Evolutionary conservation across 2,113 vertebrate genomes (phyloP).

Genomic region (Plectropomus leopardus): DNA sequence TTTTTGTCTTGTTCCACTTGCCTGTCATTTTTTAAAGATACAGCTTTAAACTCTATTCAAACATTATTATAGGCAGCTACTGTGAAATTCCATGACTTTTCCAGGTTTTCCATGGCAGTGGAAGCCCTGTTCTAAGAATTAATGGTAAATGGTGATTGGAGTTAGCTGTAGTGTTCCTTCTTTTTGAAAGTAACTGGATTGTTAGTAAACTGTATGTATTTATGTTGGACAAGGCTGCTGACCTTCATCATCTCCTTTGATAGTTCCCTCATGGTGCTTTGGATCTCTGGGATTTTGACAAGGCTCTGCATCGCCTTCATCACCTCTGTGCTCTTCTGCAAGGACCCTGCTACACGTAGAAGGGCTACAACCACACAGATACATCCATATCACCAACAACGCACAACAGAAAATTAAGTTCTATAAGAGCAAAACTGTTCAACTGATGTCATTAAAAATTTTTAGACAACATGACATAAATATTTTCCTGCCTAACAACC

Average conservation of each 20-base stretch:
- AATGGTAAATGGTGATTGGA: neutral
- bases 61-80: too few species aligned
- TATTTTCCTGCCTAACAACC: neutral
- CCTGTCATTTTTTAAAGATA: too few species aligned
- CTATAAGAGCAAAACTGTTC: neutral
- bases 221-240: constrained; percentile 37
- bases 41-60: too few species aligned
- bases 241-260: constrained; percentile 99
- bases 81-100: too few species aligned
- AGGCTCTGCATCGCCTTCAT: constrained; percentile 99
- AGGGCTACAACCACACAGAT: constrained; percentile 84
- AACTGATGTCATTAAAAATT: neutral
- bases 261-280: constrained; percentile 96
- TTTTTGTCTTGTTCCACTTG: too few species aligned
- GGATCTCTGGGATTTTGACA: constrained; percentile 96
- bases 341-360: constrained; percentile 91
- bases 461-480: neutral
- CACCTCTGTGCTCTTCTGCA: constrained; percentile 98
- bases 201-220: neutral
- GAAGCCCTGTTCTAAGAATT: too few species aligned
- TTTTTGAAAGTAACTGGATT: neutral
- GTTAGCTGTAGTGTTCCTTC: neutral
- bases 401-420: neutral
- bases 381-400: neutral
- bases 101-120: too few species aligned